A percentile compares a stretch with the other conserved stretches of the same genome.
Conservation (phyloP, 2,888 invertebrate genomes). For the Thelaira solivaga region DNA sequence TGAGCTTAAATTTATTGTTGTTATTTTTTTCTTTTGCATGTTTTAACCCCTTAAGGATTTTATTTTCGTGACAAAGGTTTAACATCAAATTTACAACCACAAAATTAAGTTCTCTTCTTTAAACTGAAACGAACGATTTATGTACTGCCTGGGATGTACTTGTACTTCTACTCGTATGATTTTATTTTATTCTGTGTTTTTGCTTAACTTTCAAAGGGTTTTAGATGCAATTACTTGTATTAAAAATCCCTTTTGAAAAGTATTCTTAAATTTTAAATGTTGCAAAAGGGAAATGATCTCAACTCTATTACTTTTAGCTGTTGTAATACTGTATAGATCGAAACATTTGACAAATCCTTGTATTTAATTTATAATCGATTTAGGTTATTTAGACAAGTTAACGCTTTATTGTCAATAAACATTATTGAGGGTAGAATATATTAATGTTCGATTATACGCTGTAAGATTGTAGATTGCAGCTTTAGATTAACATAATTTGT, state of each 20-base stretch:
- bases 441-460: background rate
- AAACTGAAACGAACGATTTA: conserved; percentile 1
- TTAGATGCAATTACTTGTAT: conserved; percentile 8
- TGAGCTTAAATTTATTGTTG: conserved; percentile 26
- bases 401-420: background rate
- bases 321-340: background rate
- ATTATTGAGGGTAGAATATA: background rate
- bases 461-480: background rate
- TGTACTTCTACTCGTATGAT: too few relatives aligned
- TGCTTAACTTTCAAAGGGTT: background rate
- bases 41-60: conserved; percentile 48
- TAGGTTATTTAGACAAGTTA: background rate
- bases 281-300: background rate
- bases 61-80: conserved; percentile 30
- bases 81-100: conserved; percentile 31
- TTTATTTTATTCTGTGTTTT: background rate
- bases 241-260: conserved; percentile 8
- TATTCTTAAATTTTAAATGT: background rate
- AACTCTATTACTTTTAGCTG: background rate
- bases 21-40: background rate
- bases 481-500: background rate
- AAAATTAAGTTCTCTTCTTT: conserved; percentile 23
- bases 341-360: background rate
- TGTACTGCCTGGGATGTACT: too few relatives aligned
- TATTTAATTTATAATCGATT: background rate